A percentile compares a stretch with the other conserved stretches of the same genome.
Evolutionary conservation across 2,797 vertebrate genomes (phyloP).

Genomic region (Hafferia zeledoni): DNA sequence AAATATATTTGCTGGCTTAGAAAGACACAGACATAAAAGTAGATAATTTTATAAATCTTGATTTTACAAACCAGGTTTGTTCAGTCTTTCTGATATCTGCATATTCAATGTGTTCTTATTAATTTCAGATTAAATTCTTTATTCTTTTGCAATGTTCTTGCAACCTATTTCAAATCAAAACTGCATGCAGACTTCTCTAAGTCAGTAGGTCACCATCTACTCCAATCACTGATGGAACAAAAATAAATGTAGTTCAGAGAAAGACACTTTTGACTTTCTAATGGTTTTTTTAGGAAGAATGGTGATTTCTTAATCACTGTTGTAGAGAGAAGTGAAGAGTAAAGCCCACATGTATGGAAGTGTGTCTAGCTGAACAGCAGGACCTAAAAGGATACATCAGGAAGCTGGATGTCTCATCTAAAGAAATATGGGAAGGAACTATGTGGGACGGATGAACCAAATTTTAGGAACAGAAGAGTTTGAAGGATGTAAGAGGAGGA

Average conservation of each 20-base stretch:
- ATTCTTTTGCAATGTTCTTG: background rate
- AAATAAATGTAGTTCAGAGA: background rate
- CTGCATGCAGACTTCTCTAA: background rate
- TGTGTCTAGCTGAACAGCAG: background rate
- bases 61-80: background rate
- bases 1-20: background rate
- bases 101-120: background rate
- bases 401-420: background rate
- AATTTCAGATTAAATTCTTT: background rate
- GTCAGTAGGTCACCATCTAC: background rate
- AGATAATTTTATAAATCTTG: background rate
- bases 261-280: background rate
- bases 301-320: background rate
- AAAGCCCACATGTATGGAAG: background rate
- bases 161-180: background rate
- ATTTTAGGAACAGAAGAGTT: background rate
- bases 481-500: background rate
- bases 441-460: background rate
- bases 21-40: background rate
- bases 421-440: background rate
- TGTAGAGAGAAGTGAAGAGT: background rate
- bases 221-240: background rate
- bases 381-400: background rate
- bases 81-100: background rate
- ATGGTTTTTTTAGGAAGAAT: background rate